These are phyloP conservation scores for Xanthia icteritia DNA, from an alignment of 2,888 invertebrate species.

Conservation along the genomic window DNA sequence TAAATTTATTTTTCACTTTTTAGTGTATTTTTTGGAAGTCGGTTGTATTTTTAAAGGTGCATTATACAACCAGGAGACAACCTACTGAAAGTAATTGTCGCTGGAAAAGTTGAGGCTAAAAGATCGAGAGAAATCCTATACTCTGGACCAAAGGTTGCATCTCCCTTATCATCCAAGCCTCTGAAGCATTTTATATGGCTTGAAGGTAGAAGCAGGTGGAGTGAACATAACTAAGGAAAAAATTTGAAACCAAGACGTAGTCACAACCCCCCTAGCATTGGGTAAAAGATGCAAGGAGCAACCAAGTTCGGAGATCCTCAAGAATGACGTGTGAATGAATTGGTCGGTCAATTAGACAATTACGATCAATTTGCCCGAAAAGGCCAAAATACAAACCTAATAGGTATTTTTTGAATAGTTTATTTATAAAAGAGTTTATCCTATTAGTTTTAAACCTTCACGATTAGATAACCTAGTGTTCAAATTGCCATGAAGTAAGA, in stretches of 20 bases:
- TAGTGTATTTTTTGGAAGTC: too few species aligned
- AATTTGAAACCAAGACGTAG: background rate
- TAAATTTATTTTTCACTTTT: too few species aligned
- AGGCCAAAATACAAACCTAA: slow-evolving; percentile 9
- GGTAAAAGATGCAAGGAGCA: background rate
- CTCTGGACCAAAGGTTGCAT: background rate
- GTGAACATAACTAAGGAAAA: background rate
- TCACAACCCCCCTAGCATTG: background rate
- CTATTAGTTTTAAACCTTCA: slow-evolving; percentile 49
- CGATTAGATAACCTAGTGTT: slow-evolving; percentile 37
- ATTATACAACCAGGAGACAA: background rate
- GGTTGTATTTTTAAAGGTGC: background rate
- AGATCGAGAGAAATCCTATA: background rate
- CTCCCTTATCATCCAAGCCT: background rate
- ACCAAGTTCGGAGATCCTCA: slow-evolving; percentile 10
- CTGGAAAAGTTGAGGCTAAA: background rate
- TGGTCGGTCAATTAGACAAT: slow-evolving; percentile 28
- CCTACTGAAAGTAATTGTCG: background rate
- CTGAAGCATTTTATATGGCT: background rate
- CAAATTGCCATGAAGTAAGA: slow-evolving; percentile 58
- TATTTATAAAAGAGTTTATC: slow-evolving; percentile 34
- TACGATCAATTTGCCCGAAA: slow-evolving; percentile 39
- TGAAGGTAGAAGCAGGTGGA: background rate
- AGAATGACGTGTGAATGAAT: slow-evolving; percentile 9
- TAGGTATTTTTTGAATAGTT: slow-evolving; percentile 29